Conservation (phyloP, 2,797 vertebrate species). For the Sciaenops ocellatus region DNA sequence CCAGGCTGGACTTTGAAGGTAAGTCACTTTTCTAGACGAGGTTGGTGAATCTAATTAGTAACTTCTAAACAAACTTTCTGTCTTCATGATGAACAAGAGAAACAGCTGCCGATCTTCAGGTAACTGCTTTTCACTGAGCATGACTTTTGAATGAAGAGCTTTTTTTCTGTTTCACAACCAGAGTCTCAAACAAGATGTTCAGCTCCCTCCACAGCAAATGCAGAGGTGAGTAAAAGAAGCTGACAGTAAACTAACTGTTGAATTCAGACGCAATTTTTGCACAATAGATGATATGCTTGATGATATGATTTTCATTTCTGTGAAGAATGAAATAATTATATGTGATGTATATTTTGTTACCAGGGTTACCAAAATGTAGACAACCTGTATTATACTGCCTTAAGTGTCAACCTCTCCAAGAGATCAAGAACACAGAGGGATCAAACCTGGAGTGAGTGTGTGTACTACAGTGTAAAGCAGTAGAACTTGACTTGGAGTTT, state of each 20-base stretch:
- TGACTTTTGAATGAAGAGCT: not conserved
- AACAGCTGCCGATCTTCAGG: not conserved
- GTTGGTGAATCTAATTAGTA: no score
- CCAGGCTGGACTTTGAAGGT: conserved; percentile 20
- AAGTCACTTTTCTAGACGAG: conserved; percentile 11
- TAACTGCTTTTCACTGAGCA: not conserved
- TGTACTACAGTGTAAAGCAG: not conserved
- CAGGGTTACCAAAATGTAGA: conserved; percentile 6
- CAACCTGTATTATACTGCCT: conserved; percentile 32
- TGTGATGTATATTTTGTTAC: not conserved
- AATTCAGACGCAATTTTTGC: no score
- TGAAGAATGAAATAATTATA: no score
- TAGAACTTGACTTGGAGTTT: not conserved
- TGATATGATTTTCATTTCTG: no score
- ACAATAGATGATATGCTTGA: no score
- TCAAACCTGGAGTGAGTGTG: not conserved
- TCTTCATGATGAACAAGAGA: not conserved
- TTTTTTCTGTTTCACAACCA: not conserved
- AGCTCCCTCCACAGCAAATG: not conserved
- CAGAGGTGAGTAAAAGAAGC: conserved; percentile 38
- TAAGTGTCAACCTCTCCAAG: not conserved
- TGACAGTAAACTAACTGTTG: no score
- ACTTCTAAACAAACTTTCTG: no score
- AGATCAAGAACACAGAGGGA: not conserved
- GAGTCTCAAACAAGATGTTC: not conserved